Evolutionary conservation across 2,113 vertebrate species (phyloP).

Genomic region (Dolichotis patagonum): DNA sequence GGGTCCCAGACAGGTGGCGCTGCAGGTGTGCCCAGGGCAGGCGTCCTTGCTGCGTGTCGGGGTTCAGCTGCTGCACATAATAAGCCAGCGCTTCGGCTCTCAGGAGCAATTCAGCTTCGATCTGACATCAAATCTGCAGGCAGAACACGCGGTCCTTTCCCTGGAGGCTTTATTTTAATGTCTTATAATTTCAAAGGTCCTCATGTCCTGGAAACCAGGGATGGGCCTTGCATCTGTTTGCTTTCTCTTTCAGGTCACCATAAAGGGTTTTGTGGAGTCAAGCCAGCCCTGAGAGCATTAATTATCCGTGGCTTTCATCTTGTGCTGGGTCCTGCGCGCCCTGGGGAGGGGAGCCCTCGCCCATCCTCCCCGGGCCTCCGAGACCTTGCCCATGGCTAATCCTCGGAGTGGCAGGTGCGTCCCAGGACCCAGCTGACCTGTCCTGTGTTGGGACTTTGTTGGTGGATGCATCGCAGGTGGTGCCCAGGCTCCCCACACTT

Average conservation of each 20-base stretch:
- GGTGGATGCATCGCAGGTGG: not conserved
- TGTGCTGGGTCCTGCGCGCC: not conserved
- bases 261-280: slow-evolving; percentile 49
- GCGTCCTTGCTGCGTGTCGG: not conserved
- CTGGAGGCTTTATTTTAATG: slow-evolving; percentile 57
- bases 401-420: not conserved
- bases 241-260: slow-evolving; percentile 45
- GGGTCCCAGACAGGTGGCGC: not conserved
- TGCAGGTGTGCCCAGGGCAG: rapidly evolving
- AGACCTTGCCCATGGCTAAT: not conserved
- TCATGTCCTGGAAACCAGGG: slow-evolving; percentile 28
- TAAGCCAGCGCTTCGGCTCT: not conserved
- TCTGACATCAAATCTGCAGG: slow-evolving; percentile 38
- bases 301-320: slow-evolving; percentile 72
- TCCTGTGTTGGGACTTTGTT: not conserved
- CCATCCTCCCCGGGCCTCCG: not conserved
- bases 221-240: slow-evolving; percentile 39
- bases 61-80: not conserved
- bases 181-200: slow-evolving; percentile 66
- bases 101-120: slow-evolving; percentile 45
- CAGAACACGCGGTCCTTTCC: slow-evolving; percentile 31
- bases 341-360: too few species aligned
- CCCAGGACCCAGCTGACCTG: not conserved
- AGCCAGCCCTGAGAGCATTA: slow-evolving; percentile 4
- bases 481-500: not conserved